Percentiles rank a stretch among this genome's conserved stretches.
These are phyloP conservation scores for Xiphophorus hellerii DNA, from an alignment of 2,113 vertebrate species.

Conservation along the genomic window DNA sequence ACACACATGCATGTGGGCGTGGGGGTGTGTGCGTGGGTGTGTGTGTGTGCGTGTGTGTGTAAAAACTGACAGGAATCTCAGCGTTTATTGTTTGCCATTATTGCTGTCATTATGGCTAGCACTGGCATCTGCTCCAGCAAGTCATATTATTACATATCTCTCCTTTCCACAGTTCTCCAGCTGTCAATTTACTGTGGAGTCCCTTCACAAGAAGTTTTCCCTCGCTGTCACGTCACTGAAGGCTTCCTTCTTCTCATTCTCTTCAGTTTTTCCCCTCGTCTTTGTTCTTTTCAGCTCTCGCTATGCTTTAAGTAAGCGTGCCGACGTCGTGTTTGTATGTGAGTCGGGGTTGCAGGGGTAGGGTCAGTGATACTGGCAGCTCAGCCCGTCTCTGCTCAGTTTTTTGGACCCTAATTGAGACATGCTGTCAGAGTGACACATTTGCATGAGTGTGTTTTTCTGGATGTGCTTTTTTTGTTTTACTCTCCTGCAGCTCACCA, in stretches of 20 bases:
- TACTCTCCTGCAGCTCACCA: constrained; percentile 81
- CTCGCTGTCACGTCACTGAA: constrained; percentile 59
- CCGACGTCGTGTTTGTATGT: constrained; percentile 57
- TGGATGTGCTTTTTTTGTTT: constrained; percentile 81
- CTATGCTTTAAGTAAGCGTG: constrained; percentile 54
- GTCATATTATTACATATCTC: constrained; percentile 59
- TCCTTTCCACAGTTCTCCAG: constrained; percentile 28
- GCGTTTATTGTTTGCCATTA: constrained; percentile 65
- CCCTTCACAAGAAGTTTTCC: constrained; percentile 40
- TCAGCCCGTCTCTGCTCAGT: constrained; percentile 80
- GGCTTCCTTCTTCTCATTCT: constrained; percentile 42
- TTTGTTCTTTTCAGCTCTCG: constrained; percentile 54
- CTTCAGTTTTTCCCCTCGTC: constrained; percentile 52
- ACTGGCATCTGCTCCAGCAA: constrained; percentile 41
- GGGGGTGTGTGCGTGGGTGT: constrained; percentile 1
- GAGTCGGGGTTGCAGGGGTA: constrained; percentile 81
- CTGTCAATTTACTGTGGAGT: constrained; percentile 66
- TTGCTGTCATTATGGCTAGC: constrained; percentile 61
- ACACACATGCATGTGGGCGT: background rate
- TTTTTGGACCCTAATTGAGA: constrained; percentile 93
- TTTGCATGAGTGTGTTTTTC: constrained; percentile 96
- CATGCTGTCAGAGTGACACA: constrained; percentile 97
- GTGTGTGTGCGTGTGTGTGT: constrained; percentile 1
- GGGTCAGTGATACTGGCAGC: constrained; percentile 86
- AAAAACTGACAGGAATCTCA: constrained; percentile 24